Conservation (phyloP, 2,797 vertebrate species). For the Pangasius sanitwongsei region DNA sequence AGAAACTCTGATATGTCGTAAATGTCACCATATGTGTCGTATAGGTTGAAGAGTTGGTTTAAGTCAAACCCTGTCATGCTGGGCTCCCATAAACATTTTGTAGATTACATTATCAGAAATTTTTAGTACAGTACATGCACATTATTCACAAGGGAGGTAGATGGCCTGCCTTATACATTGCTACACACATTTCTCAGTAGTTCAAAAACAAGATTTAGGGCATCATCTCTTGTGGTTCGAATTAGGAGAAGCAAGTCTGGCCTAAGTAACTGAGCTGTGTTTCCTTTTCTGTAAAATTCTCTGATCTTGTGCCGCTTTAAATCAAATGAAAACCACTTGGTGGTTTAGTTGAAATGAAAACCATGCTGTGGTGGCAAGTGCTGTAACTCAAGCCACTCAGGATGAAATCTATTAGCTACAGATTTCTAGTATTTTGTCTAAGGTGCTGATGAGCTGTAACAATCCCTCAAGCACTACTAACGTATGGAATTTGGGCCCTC, state of each 20-base stretch:
- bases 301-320: neutral
- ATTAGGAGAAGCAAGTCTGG: neutral
- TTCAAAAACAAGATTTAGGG: conserved; percentile 20
- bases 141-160: conserved; percentile 50
- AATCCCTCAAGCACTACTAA: conserved; percentile 1
- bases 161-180: conserved; percentile 27
- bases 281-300: neutral
- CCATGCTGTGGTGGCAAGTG: neutral
- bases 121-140: conserved; percentile 43
- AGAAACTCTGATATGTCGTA: neutral
- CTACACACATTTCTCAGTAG: conserved; percentile 56
- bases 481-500: neutral
- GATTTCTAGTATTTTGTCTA: neutral
- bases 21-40: neutral
- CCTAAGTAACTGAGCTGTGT: neutral
- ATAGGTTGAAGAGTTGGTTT: neutral
- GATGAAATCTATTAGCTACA: neutral
- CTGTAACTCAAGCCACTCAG: neutral
- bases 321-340: neutral
- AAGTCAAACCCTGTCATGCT: neutral
- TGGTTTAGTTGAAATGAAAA: neutral
- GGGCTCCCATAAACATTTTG: neutral
- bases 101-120: neutral
- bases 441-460: neutral
- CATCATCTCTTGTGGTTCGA: conserved; percentile 29